A percentile compares a stretch with the other conserved stretches of the same genome.
phyloP scores from a whole-genome alignment of 1,140 invertebrate species.

The Cryptotermes secundus region DNA sequence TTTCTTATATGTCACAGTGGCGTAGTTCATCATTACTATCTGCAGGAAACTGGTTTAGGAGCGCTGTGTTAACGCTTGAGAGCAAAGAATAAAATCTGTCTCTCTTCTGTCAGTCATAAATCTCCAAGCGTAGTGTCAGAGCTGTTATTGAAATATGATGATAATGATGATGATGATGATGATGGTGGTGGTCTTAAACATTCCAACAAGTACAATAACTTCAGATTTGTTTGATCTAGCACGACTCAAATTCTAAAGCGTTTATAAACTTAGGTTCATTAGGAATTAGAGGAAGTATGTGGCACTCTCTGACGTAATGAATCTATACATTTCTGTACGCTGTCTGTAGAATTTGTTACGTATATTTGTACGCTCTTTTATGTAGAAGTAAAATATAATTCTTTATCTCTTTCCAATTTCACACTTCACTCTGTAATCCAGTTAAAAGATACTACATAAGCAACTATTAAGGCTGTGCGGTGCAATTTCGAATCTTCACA shows the following conservation, averaged over 20 bases:
- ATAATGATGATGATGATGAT: too few species aligned
- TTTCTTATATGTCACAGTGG: too few species aligned
- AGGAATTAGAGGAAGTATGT: neutral
- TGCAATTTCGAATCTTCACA: neutral
- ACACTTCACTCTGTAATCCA: neutral
- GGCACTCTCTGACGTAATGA: neutral
- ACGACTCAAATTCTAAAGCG: neutral
- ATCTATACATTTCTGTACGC: neutral
- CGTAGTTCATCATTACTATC: too few species aligned
- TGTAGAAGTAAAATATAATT: neutral
- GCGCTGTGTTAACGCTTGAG: too few species aligned
- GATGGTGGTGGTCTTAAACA: too few species aligned
- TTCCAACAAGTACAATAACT: too few species aligned
- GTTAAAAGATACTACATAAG: constrained; percentile 6
- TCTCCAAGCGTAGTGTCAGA: too few species aligned
- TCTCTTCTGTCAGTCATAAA: too few species aligned
- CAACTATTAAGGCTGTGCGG: neutral
- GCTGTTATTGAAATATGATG: too few species aligned
- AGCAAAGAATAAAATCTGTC: too few species aligned
- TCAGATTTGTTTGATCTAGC: too few species aligned
- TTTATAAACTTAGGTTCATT: neutral
- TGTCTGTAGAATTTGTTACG: neutral
- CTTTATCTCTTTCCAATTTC: neutral
- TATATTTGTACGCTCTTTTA: neutral
- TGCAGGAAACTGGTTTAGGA: too few species aligned